Evolutionary conservation across 2,888 invertebrate species (phyloP), one percentile per base, ranked within the genome.

Genomic region (Germaria angustata): DNA sequence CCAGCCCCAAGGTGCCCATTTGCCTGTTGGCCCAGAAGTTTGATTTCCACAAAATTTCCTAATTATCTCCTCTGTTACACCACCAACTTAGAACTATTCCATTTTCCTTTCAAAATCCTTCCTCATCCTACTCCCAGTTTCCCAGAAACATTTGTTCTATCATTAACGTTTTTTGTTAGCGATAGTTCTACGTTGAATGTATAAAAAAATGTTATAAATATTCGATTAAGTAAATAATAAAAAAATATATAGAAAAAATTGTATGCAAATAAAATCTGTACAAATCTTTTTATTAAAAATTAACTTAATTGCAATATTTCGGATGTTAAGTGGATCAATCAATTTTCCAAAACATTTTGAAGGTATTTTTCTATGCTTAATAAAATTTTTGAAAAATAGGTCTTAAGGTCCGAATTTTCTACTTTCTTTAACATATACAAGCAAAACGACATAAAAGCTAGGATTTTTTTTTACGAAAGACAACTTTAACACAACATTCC

Each of bases 1-100:
- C 87, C 92, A 92, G 87, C 92, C 92, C 24, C 85, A 88, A 87
- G 92, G 92, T 41, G 91, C 90, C n/a, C 92, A 92, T 88, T 87
- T 92, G 79, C 92, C 92, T 80, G 87, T 87, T 84, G 87, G 86
- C 65, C 87, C 87, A 83, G 84, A 51, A 39, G 84, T 76, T 77
- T 84, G 84, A 17, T n/a, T n/a, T 53, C 49, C 63, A 5, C 41
- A 63, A 55, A 49, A 66, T 55, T 59, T 24, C 41, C 24, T 32
- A 68, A 44, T 49, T 24, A 17, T 11, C 28, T 34, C 34, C 17
- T 59, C 65, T 63, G 20, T 46, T 75, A 2, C 17, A 17, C 20
- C 3, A n/a, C 51, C 63, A 51, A 39, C 41, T 28, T n/a, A n/a
- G n/a, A n/a, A 34, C 41, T 46, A 61, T 9, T 41, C n/a, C n/a